A percentile compares a stretch with the other conserved stretches of the same genome.
These are phyloP conservation scores for Gymnobelideus leadbeateri DNA, from an alignment of 2,113 vertebrate genomes.

Conservation along the genomic window DNA sequence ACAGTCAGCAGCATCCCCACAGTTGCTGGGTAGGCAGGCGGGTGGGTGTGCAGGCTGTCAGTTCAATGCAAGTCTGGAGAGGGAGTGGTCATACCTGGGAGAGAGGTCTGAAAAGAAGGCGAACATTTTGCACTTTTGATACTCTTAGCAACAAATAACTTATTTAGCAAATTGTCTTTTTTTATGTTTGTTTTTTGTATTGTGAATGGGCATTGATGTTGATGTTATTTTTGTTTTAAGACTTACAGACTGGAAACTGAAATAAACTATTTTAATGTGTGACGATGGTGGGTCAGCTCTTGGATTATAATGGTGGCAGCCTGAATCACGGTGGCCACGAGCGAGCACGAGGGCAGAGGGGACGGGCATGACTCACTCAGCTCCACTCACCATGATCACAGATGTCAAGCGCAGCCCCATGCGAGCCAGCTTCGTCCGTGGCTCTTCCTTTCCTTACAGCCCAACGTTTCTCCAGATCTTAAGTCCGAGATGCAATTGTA, in stretches of 20 bases:
- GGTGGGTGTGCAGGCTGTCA: background rate
- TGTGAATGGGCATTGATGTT: constrained; percentile 83
- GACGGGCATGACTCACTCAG: no score
- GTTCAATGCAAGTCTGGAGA: background rate
- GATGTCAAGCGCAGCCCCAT: background rate
- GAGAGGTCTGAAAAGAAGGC: constrained; percentile 76
- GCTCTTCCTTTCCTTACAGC: background rate
- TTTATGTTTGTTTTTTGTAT: constrained; percentile 81
- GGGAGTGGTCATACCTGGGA: constrained; percentile 50
- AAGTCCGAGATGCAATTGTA: background rate
- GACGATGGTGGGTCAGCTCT: constrained; percentile 59
- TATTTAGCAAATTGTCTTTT: constrained; percentile 84
- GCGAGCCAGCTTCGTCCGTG: background rate
- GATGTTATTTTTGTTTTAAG: constrained; percentile 83
- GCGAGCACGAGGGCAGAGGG: background rate
- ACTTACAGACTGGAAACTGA: constrained; percentile 81
- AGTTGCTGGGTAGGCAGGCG: background rate
- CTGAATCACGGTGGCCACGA: background rate
- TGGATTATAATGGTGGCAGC: background rate
- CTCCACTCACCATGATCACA: background rate
- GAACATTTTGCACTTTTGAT: constrained; percentile 89
- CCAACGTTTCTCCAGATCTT: background rate
- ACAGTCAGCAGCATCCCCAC: background rate
- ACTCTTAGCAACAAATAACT: constrained; percentile 84
- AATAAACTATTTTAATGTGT: constrained; percentile 91